Evolutionary conservation across 2,797 vertebrate genomes (phyloP).

Genomic region (Trematomus bernacchii): DNA sequence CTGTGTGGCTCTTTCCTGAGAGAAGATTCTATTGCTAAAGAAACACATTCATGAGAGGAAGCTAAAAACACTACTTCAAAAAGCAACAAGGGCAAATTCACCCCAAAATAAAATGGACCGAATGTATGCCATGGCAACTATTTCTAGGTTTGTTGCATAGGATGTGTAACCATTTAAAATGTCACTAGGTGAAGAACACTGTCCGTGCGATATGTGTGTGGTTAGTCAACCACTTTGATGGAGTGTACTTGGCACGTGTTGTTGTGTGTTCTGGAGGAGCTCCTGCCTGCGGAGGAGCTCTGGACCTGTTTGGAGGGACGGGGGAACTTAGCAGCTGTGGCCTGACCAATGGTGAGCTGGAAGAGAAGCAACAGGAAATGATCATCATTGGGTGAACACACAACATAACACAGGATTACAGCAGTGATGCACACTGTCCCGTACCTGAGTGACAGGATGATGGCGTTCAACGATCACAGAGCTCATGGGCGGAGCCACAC

Average conservation of each 20-base stretch:
- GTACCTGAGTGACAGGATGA: slow-evolving; percentile 93
- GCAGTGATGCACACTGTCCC: background rate
- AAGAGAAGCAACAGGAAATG: slow-evolving; percentile 31
- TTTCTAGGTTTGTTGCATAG: slow-evolving; percentile 36
- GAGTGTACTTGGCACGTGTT: slow-evolving; percentile 84
- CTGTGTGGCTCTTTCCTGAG: slow-evolving; percentile 21
- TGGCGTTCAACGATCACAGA: slow-evolving; percentile 95
- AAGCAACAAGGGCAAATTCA: slow-evolving; percentile 1
- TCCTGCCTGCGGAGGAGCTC: slow-evolving; percentile 65
- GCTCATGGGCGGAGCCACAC: slow-evolving; percentile 92
- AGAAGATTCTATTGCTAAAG: slow-evolving; percentile 15
- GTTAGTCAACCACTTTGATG: slow-evolving; percentile 94
- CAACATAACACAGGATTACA: background rate
- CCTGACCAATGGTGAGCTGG: slow-evolving; percentile 93
- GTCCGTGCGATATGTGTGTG: background rate
- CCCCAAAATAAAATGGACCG: slow-evolving; percentile 23
- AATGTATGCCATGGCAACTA: background rate
- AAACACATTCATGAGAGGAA: slow-evolving; percentile 17
- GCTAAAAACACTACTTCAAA: slow-evolving; percentile 19
- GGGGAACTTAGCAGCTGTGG: slow-evolving; percentile 91
- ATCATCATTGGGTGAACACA: background rate
- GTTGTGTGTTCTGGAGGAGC: slow-evolving; percentile 77
- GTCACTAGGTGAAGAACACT: slow-evolving; percentile 7
- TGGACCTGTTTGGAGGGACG: slow-evolving; percentile 85
- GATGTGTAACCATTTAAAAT: slow-evolving; percentile 12